Base-by-base conservation (phyloP, 2,797 vertebrate genomes). In the Kryptolebias ocellatus region DNA sequence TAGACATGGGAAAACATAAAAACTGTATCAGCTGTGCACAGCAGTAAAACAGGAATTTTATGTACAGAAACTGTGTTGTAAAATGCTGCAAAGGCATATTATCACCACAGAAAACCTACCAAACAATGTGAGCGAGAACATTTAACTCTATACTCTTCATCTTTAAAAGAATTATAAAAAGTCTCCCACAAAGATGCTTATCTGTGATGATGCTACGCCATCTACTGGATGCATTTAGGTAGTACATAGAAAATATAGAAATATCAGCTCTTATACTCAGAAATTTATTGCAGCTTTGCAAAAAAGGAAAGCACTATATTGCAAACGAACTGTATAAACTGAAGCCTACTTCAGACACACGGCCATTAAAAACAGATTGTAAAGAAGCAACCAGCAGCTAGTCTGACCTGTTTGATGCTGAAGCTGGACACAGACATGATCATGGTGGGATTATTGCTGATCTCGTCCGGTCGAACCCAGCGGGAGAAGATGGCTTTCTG, bases 381-480 rank as follows among this genome's bases (percentile, higher is more conserved):
- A 34, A 34, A 17, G 4, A 52, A 7, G 1, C 27, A 14, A 20
- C 9, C 29, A 34, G 28, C 54, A 5, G 37, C 2, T 10, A 0
- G 0, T 62, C 69, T 83, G 87, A 99, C 98, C 96, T 99, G 98
- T 71, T 99, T 99, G 93, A 99, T 99, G 90, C 97, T 99, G 92
- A 99, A 98, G 90, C 98, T 99, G 82, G 98, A 99, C 66, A 99
- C 96, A 16, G 98, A 98, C 81, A 97, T 96, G 90, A 99, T 99
- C 97, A 99, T 98, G 0, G 93, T 97, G 63, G 98, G 98, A 83
- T 96, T 99, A 86, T 95, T 98, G 83, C 93, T 95, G 80, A 98
- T 94, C 54, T 99, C 98, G 66, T 98, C 97, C 1, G 98, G 98
- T n/a, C 96, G 91, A 24, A 99, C 94, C 98, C 98, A 99, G 80